A percentile compares a stretch with the other conserved stretches of the same genome.
phyloP scores from a whole-genome alignment of 2,888 invertebrate species.

The Polydrusus pterygomalis region DNA sequence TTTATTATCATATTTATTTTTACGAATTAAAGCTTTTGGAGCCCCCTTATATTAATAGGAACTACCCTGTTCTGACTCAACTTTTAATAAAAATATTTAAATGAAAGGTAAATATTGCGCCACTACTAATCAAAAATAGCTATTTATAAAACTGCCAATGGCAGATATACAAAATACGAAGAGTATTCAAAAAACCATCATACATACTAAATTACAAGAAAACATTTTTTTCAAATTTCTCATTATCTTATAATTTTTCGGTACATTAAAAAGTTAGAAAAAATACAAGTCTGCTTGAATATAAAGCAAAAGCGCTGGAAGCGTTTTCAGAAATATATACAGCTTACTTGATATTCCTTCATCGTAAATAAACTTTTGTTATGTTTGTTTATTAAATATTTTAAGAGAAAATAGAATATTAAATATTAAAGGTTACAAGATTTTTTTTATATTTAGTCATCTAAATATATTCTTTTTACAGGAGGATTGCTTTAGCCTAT shows the following conservation, averaged over 20 bases:
- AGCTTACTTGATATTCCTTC: constrained; percentile 6
- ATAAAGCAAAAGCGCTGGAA: not conserved
- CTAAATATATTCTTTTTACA: not conserved
- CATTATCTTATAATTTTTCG: not conserved
- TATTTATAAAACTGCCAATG: constrained; percentile 74
- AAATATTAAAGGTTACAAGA: not conserved
- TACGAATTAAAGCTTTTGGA: too few relatives aligned
- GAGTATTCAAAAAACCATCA: not conserved
- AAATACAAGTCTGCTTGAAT: not conserved
- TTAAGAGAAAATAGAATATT: not conserved
- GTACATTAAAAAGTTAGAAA: not conserved
- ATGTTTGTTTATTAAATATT: constrained; percentile 3
- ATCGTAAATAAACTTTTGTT: not conserved
- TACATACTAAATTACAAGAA: not conserved
- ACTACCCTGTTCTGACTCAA: too few relatives aligned
- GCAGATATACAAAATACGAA: not conserved
- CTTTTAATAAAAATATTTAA: too few relatives aligned
- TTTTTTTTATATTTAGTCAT: not conserved
- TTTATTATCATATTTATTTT: too few relatives aligned
- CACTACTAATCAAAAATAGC: too few relatives aligned
- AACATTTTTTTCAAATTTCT: not conserved
- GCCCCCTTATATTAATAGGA: too few relatives aligned
- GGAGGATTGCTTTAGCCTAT: not conserved
- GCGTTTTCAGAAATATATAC: not conserved
- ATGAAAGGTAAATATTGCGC: too few relatives aligned